phyloP scores from a whole-genome alignment of 2,113 vertebrate genomes.

The Nerophis lumbriciformis region DNA sequence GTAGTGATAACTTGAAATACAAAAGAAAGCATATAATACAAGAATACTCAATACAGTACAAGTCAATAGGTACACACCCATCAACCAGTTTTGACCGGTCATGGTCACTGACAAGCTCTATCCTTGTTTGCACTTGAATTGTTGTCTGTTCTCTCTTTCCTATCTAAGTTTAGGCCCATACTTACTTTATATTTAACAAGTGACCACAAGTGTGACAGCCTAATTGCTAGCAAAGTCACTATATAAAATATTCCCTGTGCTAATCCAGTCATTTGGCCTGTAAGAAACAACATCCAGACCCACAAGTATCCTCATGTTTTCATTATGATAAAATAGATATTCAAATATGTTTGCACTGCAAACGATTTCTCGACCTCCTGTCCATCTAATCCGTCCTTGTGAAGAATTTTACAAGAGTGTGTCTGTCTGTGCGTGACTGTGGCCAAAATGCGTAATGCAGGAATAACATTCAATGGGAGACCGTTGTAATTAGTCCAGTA shows the following conservation, averaged over 20 bases:
- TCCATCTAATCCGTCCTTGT: too few relatives aligned
- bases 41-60: neutral
- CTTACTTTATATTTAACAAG: neutral
- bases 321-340: neutral
- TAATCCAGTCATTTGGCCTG: neutral
- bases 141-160: neutral
- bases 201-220: neutral
- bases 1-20: too few relatives aligned
- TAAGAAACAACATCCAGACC: neutral
- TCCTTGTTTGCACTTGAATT: neutral
- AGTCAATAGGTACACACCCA: neutral
- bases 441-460: too few relatives aligned
- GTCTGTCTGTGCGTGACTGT: too few relatives aligned
- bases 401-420: too few relatives aligned
- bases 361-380: too few relatives aligned
- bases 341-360: neutral
- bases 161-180: neutral
- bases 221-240: neutral
- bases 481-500: too few relatives aligned
- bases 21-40: too few relatives aligned
- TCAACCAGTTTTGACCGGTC: neutral
- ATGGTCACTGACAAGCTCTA: neutral
- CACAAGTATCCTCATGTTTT: too few relatives aligned
- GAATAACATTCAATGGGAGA: too few relatives aligned
- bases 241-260: neutral